A percentile compares a stretch with the other conserved stretches of the same genome.
Conservation (phyloP, 2,113 vertebrate species). For the Siphamia tubifer region DNA sequence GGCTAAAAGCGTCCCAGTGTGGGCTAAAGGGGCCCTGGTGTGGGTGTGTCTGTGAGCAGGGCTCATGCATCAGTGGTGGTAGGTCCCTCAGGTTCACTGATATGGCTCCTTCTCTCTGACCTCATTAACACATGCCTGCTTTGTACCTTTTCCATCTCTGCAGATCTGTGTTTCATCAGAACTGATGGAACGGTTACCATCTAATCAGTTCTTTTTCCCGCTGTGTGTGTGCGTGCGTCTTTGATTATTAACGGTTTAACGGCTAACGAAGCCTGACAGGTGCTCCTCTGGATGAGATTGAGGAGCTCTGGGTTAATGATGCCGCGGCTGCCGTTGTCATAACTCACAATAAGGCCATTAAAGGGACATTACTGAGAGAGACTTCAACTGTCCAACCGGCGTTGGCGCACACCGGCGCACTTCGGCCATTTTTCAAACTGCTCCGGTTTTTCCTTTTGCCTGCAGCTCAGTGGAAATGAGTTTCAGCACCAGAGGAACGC, state of each 20-base stretch:
- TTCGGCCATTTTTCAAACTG: constrained; percentile 33
- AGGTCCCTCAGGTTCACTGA: constrained; percentile 55
- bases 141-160: constrained; percentile 53
- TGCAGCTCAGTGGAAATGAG: constrained; percentile 31
- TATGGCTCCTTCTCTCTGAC: constrained; percentile 66
- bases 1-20: too few relatives aligned
- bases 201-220: constrained; percentile 57
- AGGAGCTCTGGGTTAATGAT: constrained; percentile 74
- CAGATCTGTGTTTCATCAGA: constrained; percentile 37
- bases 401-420: too few relatives aligned
- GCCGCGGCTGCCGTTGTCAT: constrained; percentile 72
- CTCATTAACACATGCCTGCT: constrained; percentile 70
- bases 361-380: constrained; percentile 69
- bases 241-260: constrained; percentile 76
- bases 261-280: constrained; percentile 72
- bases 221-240: not conserved
- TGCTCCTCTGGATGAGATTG: constrained; percentile 72
- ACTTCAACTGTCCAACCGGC: constrained; percentile 53
- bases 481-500: constrained; percentile 13
- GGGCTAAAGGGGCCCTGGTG: too few relatives aligned
- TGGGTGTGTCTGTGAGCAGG: too few relatives aligned
- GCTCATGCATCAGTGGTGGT: too few relatives aligned
- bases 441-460: constrained; percentile 8
- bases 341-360: constrained; percentile 80
- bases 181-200: constrained; percentile 60